These are phyloP conservation scores for Sinocyclocheilus grahami DNA, from an alignment of 2,113 vertebrate genomes.

Conservation along the genomic window DNA sequence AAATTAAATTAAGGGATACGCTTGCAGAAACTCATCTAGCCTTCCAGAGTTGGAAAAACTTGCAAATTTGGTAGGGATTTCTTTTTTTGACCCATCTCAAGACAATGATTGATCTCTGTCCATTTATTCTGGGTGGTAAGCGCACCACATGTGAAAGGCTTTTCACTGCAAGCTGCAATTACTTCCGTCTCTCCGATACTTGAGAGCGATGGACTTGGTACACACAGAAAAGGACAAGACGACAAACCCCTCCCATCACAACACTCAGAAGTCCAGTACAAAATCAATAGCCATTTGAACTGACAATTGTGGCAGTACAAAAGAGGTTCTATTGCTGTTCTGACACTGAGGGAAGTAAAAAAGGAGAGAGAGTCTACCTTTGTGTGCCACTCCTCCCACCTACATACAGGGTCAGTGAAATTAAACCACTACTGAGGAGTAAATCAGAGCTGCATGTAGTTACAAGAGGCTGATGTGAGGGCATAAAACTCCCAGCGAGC, in stretches of 20 bases:
- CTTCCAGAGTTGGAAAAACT: neutral
- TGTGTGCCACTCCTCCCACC: constrained; percentile 19
- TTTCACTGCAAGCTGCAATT: neutral
- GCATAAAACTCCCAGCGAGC: neutral
- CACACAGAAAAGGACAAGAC: constrained; percentile 29
- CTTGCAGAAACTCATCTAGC: neutral
- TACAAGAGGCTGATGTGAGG: neutral
- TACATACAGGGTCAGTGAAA: constrained; percentile 4
- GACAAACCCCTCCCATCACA: neutral
- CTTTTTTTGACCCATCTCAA: neutral
- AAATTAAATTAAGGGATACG: neutral
- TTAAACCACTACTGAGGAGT: neutral
- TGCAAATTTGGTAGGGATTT: neutral
- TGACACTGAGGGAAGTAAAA: constrained; percentile 26
- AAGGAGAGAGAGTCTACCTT: constrained; percentile 7
- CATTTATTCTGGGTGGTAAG: neutral
- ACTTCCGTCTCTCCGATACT: constrained; percentile 4
- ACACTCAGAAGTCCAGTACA: constrained; percentile 8
- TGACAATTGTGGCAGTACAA: constrained; percentile 46
- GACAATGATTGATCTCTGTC: neutral
- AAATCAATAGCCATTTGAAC: constrained; percentile 51
- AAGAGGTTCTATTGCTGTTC: constrained; percentile 25
- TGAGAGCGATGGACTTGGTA: neutral
- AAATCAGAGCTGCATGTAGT: neutral
- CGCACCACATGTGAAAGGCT: neutral